Base-by-base conservation (phyloP, 1,140 invertebrate species). In the Aphaenogaster floridana region DNA sequence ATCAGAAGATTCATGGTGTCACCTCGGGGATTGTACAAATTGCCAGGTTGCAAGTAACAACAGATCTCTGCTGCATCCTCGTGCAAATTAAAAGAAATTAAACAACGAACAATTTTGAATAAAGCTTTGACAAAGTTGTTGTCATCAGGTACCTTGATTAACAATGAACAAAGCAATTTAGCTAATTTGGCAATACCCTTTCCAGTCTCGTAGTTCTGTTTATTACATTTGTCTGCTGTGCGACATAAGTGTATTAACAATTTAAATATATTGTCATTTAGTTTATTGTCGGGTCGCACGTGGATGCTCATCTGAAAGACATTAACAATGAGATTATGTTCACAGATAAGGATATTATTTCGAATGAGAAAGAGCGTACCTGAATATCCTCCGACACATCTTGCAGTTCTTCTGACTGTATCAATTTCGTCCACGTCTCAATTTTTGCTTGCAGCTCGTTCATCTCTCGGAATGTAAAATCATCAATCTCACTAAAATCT, bases 91-190 rank as follows among this genome's bases (percentile, higher is more conserved):
- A 90, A 91, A 2, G 66, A 64, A 3, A 93, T 71, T 59, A 94
- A 79, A 72, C 88, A 93, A 8, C 57, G 63, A 50, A 80, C 42
- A 74, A 94, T 93, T 78, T 93, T 92, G 85, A 91, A 94, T 3
- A 94, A 59, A 34, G 89, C 89, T 21, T 85, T 90, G 50, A 85
- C 84, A 72, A 92, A 94, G 45, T 91, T 93, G 15, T 78, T 72
- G 50, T 52, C 52, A 80, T 93, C 88, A 45, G 87, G 80, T 71
- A 93, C 36, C 34, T 50, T 34, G 36, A 48, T 87, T 39, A 94
- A 61, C 50, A 81, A 69, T 5, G 90, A 85, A 59, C 93, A 94
- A n/a, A 93, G 48, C 0, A 63, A 15, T 17, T 68, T 63, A 13
- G 90, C 71, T 80, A 93, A 50, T 36, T 61, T 54, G 52, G 80